Evolutionary conservation across 2,797 vertebrate genomes (phyloP), one percentile per base, ranked within the genome.

Genomic region (Mormyrus hasselquistii): DNA sequence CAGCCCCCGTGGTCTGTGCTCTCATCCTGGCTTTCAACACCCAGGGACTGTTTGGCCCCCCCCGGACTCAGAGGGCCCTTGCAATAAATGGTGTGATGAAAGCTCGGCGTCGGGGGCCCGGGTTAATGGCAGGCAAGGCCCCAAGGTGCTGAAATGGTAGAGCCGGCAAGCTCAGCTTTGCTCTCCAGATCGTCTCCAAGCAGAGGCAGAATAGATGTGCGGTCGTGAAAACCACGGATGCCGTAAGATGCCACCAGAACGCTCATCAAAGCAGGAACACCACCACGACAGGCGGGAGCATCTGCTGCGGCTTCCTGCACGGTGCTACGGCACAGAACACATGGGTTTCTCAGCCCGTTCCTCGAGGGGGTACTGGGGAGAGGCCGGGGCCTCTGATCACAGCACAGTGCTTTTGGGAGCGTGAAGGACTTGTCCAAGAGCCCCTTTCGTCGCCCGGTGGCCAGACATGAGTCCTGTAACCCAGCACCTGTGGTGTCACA

Each of bases 391-490:
- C 44, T n/a, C 25, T 34, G 29, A 8, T 52, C 25, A 22, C 19
- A 22, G 41, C 38, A 19, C 50, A 41, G 19, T 41, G 29, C 53
- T 38, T 73, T 41, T 88, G 88, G 91, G 90, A 89, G 92, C 91
- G 34, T 47, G n/a, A 16, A 41, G 16, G 34, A 47, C 19, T n/a
- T 44, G 4, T 12, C 52, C 12, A 49, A 29, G 38, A 3, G n/a
- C 69, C 79, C 44, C 88, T 34, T 84, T 89, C 57, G 5, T 62
- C 55, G 34, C 2, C 22, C 49, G 4, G 44, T 50, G 8, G 6
- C 87, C 79, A 9, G 90, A 89, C 90, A 88, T 91, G 90, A 91
- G 92, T 76, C 52, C 22, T 6, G 0, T n/a, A 38, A 9, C 88
- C 14, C 2, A 50, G 90, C 91, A 92, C 92, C 91, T 79, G 7